Percentiles rank a stretch among this genome's conserved stretches.
Evolutionary conservation across 1,140 invertebrate genomes (phyloP).

Genomic region (Calephelis nemesis): DNA sequence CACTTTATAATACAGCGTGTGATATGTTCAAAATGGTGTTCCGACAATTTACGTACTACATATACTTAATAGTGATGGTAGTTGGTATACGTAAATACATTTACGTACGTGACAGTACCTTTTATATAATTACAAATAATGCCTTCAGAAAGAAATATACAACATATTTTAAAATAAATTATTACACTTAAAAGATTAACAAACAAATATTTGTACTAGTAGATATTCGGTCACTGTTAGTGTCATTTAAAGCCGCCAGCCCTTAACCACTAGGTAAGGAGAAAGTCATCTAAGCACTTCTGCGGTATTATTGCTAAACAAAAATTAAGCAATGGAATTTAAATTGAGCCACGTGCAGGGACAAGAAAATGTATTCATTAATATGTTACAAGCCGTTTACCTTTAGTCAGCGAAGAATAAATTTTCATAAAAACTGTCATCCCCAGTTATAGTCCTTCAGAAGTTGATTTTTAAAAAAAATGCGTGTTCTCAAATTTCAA

Average conservation of each 20-base stretch:
- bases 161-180: constrained; percentile 12
- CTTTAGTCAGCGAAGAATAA: too few relatives aligned
- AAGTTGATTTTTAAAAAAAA: too few relatives aligned
- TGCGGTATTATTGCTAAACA: not conserved
- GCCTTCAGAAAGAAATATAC: not conserved
- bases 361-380: too few relatives aligned
- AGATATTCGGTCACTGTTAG: constrained; percentile 5
- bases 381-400: too few relatives aligned
- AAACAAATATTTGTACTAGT: constrained; percentile 18
- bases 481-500: too few relatives aligned
- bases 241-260: constrained; percentile 15
- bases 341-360: too few relatives aligned
- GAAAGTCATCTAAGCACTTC: constrained; percentile 2
- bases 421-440: too few relatives aligned
- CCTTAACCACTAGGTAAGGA: not conserved
- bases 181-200: constrained; percentile 5
- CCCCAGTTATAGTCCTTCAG: too few relatives aligned
- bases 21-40: too few relatives aligned
- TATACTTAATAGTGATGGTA: not conserved
- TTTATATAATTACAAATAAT: not conserved
- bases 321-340: too few relatives aligned
- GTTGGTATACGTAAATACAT: not conserved
- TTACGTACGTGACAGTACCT: not conserved
- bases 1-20: too few relatives aligned
- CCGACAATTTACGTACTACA: not conserved